Percentiles rank a stretch among this genome's conserved stretches.
Conservation (phyloP, 2,888 invertebrate species). For the Drosophila falleni region DNA sequence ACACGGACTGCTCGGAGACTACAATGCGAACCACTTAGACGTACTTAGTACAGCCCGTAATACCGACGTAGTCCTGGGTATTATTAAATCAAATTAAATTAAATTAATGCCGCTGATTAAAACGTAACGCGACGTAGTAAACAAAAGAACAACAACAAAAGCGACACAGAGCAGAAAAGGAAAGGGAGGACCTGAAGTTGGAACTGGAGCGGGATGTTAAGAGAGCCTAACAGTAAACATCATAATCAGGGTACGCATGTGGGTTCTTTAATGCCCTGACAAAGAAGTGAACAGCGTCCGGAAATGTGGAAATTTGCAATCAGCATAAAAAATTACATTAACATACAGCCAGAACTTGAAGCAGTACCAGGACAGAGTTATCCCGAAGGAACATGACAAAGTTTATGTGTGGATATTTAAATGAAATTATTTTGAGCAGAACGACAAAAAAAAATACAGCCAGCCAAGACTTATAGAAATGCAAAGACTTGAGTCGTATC, state of each 20-base stretch:
- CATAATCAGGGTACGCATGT: slow-evolving; percentile 58
- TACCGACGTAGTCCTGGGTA: slow-evolving; percentile 25
- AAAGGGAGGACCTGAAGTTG: neutral
- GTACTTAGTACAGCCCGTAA: slow-evolving; percentile 56
- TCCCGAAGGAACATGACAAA: slow-evolving; percentile 37
- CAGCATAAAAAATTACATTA: slow-evolving; percentile 81
- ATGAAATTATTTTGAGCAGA: slow-evolving; percentile 65
- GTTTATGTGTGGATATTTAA: slow-evolving; percentile 71
- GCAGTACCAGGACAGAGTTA: neutral
- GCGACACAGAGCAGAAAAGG: slow-evolving; percentile 1
- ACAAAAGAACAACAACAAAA: slow-evolving; percentile 68
- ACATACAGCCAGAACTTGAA: slow-evolving; percentile 52
- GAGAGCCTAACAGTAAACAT: slow-evolving; percentile 52
- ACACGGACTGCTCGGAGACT: slow-evolving; percentile 31
- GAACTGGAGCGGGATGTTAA: neutral
- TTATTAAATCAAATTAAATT: slow-evolving; percentile 81
- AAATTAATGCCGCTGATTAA: slow-evolving; percentile 79
- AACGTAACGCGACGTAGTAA: slow-evolving; percentile 52
- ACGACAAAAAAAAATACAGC: slow-evolving; percentile 16
- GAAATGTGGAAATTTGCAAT: slow-evolving; percentile 80
- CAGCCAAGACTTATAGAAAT: slow-evolving; percentile 14
- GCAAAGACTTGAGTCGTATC: slow-evolving; percentile 20
- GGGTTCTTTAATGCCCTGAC: slow-evolving; percentile 46
- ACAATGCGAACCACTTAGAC: slow-evolving; percentile 72
- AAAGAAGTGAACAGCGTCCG: slow-evolving; percentile 59